phyloP scores from a whole-genome alignment of 2,888 invertebrate genomes.

The Hemistola chrysoprasaria region DNA sequence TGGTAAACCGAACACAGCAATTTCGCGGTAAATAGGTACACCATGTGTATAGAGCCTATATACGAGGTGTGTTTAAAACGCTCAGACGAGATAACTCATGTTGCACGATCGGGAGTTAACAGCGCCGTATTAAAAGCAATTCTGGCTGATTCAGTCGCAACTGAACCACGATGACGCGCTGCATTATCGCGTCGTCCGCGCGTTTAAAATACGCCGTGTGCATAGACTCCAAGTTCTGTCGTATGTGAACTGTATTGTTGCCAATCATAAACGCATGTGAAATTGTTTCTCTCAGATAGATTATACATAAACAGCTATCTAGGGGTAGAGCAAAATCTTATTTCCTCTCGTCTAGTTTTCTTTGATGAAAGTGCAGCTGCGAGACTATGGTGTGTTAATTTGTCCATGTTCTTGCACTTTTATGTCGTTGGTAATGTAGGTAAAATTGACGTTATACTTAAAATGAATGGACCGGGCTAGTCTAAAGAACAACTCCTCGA shows the following conservation, averaged over 20 bases:
- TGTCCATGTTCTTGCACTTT: conserved; percentile 13
- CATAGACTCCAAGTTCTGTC: background rate
- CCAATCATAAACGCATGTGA: conserved; percentile 11
- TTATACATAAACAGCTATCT: conserved; percentile 4
- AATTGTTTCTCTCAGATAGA: conserved; percentile 6
- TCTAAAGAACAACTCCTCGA: too few relatives aligned
- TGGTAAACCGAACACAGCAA: too few relatives aligned
- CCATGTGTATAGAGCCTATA: too few relatives aligned
- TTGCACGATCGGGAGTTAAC: too few relatives aligned
- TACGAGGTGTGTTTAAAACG: too few relatives aligned
- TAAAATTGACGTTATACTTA: background rate
- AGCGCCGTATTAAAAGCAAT: conserved; percentile 11
- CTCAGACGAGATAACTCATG: too few relatives aligned
- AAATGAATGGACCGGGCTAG: too few relatives aligned
- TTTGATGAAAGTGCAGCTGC: conserved; percentile 6
- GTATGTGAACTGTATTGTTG: conserved; percentile 13
- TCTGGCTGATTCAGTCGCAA: too few relatives aligned
- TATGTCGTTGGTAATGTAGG: conserved; percentile 20
- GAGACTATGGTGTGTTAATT: conserved; percentile 1
- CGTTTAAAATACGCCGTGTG: background rate
- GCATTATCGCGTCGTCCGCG: too few relatives aligned
- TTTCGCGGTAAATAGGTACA: too few relatives aligned
- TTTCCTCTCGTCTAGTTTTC: conserved; percentile 8
- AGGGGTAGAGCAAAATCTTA: conserved; percentile 5
- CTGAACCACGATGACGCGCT: too few relatives aligned